These are phyloP conservation scores for Monodelphis domestica DNA, from an alignment of 2,797 vertebrate species.

Conservation along the genomic window DNA sequence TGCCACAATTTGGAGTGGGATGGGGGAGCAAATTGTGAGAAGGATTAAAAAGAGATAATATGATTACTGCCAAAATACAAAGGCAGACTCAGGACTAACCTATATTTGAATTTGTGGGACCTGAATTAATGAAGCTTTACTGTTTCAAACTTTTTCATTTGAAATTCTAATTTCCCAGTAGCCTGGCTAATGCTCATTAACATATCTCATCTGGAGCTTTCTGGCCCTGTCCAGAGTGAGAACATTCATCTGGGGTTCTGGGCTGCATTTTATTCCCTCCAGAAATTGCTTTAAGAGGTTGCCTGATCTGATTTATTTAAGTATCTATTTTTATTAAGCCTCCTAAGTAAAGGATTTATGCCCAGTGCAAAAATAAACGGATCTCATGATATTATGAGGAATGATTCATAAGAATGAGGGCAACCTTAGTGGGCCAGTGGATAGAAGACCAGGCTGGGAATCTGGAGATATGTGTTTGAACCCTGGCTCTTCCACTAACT, in stretches of 20 bases:
- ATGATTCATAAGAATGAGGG: neutral
- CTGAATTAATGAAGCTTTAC: neutral
- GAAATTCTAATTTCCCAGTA: slow-evolving; percentile 3
- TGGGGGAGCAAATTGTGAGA: neutral
- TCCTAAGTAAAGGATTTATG: neutral
- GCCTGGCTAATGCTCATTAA: neutral
- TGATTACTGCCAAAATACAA: neutral
- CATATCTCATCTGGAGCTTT: neutral
- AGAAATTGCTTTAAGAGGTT: neutral
- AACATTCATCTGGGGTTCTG: neutral
- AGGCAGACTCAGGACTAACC: neutral
- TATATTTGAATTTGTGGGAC: neutral
- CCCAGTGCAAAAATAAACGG: neutral
- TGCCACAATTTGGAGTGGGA: neutral
- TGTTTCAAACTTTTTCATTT: neutral
- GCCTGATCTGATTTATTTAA: neutral
- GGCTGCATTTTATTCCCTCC: neutral
- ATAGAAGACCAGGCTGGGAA: neutral
- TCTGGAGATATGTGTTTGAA: neutral
- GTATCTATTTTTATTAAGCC: neutral
- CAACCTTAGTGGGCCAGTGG: neutral
- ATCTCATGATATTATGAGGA: neutral
- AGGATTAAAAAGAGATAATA: neutral
- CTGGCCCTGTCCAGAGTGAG: neutral
- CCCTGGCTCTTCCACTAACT: neutral